These are phyloP conservation scores for Rhorus exstirpatorius DNA, from an alignment of 2,888 invertebrate genomes.

Conservation along the genomic window DNA sequence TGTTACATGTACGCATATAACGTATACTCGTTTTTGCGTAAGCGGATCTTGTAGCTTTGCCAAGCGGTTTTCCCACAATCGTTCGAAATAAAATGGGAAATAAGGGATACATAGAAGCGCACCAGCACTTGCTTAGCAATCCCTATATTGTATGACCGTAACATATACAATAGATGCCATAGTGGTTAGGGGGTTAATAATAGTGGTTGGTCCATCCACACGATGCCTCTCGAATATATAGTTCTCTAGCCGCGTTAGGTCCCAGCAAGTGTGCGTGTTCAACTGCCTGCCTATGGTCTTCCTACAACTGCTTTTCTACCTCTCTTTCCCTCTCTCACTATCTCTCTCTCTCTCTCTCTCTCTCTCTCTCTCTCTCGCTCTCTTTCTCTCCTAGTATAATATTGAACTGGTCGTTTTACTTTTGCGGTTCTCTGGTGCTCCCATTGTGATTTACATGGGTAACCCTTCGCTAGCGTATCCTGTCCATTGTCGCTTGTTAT, in stretches of 20 bases:
- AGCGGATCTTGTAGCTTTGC: constrained; percentile 48
- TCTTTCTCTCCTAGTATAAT: constrained; percentile 13
- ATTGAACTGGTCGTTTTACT: constrained; percentile 81
- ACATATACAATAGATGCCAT: not conserved
- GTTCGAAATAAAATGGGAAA: constrained; percentile 55
- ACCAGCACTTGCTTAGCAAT: constrained; percentile 47
- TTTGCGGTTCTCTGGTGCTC: constrained; percentile 79
- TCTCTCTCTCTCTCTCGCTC: too few species aligned
- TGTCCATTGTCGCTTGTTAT: constrained; percentile 81
- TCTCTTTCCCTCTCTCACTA: too few species aligned
- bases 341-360: too few species aligned
- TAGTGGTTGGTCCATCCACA: constrained; percentile 41
- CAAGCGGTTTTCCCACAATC: constrained; percentile 75
- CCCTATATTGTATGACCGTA: not conserved
- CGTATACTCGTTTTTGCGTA: constrained; percentile 13
- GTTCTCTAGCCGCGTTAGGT: constrained; percentile 51
- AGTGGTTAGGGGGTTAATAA: constrained; percentile 62
- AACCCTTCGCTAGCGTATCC: constrained; percentile 82
- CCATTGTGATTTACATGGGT: constrained; percentile 84
- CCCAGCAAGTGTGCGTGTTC: not conserved
- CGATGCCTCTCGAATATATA: constrained; percentile 38
- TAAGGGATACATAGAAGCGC: constrained; percentile 48
- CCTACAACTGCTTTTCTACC: constrained; percentile 36
- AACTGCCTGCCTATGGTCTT: constrained; percentile 39
- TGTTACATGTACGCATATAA: constrained; percentile 1